Evolutionary conservation across 2,113 vertebrate species (phyloP).

Genomic region (Sitta europaea): DNA sequence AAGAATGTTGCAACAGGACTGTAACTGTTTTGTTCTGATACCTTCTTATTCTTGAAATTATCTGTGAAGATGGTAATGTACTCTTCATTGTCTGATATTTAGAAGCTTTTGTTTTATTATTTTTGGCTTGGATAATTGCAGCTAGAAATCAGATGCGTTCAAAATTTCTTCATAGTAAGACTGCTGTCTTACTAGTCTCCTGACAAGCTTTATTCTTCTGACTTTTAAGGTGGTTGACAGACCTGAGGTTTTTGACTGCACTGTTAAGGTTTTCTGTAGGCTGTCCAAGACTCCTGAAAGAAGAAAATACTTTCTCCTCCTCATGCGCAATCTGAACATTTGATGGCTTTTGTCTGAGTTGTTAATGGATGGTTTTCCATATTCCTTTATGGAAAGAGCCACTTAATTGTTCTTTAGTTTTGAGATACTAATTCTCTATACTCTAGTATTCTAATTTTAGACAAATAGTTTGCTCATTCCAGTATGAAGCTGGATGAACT

Average conservation of each 20-base stretch:
- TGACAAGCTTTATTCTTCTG: background rate
- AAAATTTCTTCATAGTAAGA: background rate
- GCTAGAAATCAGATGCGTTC: background rate
- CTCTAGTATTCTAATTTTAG: background rate
- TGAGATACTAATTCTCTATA: background rate
- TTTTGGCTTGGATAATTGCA: background rate
- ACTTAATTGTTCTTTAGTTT: background rate
- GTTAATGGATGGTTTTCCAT: background rate
- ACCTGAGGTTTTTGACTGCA: background rate
- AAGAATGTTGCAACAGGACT: background rate
- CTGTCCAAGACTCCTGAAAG: background rate
- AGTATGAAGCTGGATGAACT: background rate
- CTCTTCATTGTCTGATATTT: background rate
- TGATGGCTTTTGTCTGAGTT: background rate
- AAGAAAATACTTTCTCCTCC: background rate
- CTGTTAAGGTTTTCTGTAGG: background rate
- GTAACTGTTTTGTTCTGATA: background rate
- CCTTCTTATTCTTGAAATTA: background rate
- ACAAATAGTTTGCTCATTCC: background rate
- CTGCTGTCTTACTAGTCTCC: background rate
- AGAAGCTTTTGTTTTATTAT: background rate
- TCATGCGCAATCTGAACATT: background rate
- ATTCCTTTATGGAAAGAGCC: background rate
- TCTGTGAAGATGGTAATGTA: background rate
- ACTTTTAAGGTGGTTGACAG: background rate